Evolutionary conservation across 2,113 vertebrate species (phyloP).

Genomic region (Pleuronectes platessa): DNA sequence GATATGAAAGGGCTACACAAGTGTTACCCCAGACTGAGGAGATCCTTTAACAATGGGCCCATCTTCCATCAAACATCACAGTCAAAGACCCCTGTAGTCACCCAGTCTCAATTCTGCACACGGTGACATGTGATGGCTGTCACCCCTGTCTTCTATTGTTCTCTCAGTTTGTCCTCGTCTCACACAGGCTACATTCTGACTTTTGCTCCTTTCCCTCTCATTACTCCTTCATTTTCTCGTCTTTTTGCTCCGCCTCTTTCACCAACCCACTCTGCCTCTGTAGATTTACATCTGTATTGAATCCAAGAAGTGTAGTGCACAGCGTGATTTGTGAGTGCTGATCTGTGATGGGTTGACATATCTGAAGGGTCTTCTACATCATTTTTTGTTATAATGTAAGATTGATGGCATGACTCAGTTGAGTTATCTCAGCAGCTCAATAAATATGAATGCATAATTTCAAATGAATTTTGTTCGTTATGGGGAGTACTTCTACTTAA

Average conservation of each 20-base stretch:
- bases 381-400: background rate
- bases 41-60: constrained; percentile 35
- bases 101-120: constrained; percentile 27
- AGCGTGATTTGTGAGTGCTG: background rate
- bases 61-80: constrained; percentile 33
- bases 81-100: constrained; percentile 2
- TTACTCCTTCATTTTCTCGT: constrained; percentile 1
- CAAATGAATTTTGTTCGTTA: background rate
- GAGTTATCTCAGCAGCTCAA: background rate
- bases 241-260: constrained; percentile 6
- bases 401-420: background rate
- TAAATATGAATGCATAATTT: background rate
- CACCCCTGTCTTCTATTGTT: constrained; percentile 22
- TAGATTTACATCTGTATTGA: no score
- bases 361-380: background rate
- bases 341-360: no score
- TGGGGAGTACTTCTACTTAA: no score
- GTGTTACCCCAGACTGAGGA: constrained; percentile 31
- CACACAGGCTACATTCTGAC: background rate
- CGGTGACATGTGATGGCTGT: constrained; percentile 27
- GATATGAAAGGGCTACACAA: constrained; percentile 23
- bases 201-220: background rate
- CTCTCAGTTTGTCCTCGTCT: background rate
- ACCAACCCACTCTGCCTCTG: background rate
- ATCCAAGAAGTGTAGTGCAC: background rate